Evolutionary conservation across 2,797 vertebrate species (phyloP), one percentile per base, ranked within the genome.

Genomic region (Amblyopsis hoosieri): DNA sequence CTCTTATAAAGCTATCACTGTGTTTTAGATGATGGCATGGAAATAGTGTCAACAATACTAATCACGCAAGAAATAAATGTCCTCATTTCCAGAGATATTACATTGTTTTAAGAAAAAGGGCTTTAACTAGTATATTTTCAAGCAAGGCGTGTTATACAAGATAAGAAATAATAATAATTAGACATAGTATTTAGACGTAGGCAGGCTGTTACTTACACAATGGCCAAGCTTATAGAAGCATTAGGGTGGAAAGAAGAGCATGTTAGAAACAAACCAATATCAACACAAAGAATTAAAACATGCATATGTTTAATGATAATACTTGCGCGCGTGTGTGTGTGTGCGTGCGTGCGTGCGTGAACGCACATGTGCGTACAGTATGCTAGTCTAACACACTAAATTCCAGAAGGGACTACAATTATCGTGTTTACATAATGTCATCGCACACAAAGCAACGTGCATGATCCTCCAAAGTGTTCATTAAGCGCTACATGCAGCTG

Each of bases 151-250:
- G 37, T 2, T n/a, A 62, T 33, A 68, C 48, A 50, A 54, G 76
- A 74, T 42, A 52, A 62, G 77, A 14, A 67, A 78, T 46, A 42
- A 76, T 42, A 67, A 76, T 14, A 71, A 67, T 61, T 72, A 75
- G n/a, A 51, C 42, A 69, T 73, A 81, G 80, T 72, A 67, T 65
- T 67, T 75, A 76, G 78, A 85, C 3, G 37, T 48, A 66, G 89
- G 78, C 71, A 75, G 60, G 54, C 33, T 82, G 81, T 66, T 94
- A 98, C 96, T 99, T 97, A 99, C 96, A 95, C 97, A 98, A 89
- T 97, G 95, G 92, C 97, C 96, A 92, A 98, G 95, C 97, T 99
- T 93, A 93, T 78, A 93, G 90, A 91, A 84, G 95, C 95, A 92
- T 85, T 90, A 89, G 67, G 86, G 85, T 84, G 85, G 87, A 90